Base-by-base conservation (phyloP, 1,140 invertebrate species). In the Eueides isabella region DNA sequence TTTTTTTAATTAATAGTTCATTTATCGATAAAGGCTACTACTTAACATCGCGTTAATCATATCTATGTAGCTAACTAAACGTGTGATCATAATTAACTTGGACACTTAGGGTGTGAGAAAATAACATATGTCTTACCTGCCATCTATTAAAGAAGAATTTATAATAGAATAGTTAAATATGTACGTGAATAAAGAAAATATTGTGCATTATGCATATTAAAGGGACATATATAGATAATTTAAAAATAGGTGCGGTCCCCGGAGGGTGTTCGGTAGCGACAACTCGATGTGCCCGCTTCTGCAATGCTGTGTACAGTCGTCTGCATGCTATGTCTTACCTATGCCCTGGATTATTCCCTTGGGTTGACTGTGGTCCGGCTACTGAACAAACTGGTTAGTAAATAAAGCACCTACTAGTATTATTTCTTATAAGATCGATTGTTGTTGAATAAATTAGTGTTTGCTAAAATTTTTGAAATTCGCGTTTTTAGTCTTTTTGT, bases 311-410 rank as follows among this genome's bases (percentile, higher is more conserved):
- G 14, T 94, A 94, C 12, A 93, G 95, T 2, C 92, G 94, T 72
- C 90, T 95, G 2, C 93, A 97, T 94, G 95, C 95, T 14, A 95
- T 96, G 73, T 96, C 97, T 33, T 97, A 98, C 85, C 91, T 97
- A 64, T 97, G 97, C 87, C 97, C 97, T 12, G 96, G 96, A 7
- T 95, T 98, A 76, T 97, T 98, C 85, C 97, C 97, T 1, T 98
- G 97, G 97, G 96, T 97, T 1, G 97, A 98, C 85, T 95, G 95
- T 67, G 97, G 97, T 30, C 97, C 97, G 2, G 97, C 97, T 19
- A 98, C 97, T 5, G 95, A 97, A 83, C 95, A 96, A 75, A 96
- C 95, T 68, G 94, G 94, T 95, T 85, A 29, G 61, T 61, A 38
- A n/a, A 28, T 16, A 1, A 55, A 26, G 3, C 26, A 44, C 16